phyloP scores from a whole-genome alignment of 2,888 invertebrate species.

The Callyntrura guangdongensis region DNA sequence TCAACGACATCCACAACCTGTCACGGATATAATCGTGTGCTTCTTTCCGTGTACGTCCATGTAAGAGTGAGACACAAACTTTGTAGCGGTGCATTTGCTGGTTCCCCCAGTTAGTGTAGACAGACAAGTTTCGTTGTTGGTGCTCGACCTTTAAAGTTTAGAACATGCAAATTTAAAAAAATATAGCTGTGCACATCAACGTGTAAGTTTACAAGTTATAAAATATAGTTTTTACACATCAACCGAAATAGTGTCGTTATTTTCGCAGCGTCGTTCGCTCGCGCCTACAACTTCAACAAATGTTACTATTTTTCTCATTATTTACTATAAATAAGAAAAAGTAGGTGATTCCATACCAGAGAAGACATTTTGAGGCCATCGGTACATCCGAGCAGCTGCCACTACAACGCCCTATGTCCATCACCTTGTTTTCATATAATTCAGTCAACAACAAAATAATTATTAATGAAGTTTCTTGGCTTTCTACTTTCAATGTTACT shows the following conservation, averaged over 20 bases:
- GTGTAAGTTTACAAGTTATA: constrained; percentile 11
- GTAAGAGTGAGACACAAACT: constrained; percentile 83
- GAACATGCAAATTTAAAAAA: not conserved
- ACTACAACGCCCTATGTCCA: constrained; percentile 86
- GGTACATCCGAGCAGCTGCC: constrained; percentile 86
- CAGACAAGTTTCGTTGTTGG: constrained; percentile 76
- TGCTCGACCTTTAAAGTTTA: constrained; percentile 67
- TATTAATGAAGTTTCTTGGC: constrained; percentile 24
- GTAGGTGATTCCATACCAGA: constrained; percentile 82
- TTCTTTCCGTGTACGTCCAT: constrained; percentile 79
- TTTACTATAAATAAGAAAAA: constrained; percentile 43
- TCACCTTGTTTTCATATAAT: constrained; percentile 85
- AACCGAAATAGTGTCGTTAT: not conserved
- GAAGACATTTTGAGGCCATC: constrained; percentile 84
- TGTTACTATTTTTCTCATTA: constrained; percentile 3
- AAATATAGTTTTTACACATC: not conserved
- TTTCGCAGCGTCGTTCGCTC: not conserved
- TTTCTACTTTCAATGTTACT: not conserved
- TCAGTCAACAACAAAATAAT: constrained; percentile 10
- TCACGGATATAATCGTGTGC: constrained; percentile 81
- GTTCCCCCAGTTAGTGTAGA: constrained; percentile 77
- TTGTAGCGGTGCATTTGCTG: constrained; percentile 82
- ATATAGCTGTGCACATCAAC: not conserved
- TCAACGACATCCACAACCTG: constrained; percentile 82
- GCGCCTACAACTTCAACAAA: not conserved